These are phyloP conservation scores for Sphecodes monilicornis DNA, from an alignment of 2,888 invertebrate species.

Conservation along the genomic window DNA sequence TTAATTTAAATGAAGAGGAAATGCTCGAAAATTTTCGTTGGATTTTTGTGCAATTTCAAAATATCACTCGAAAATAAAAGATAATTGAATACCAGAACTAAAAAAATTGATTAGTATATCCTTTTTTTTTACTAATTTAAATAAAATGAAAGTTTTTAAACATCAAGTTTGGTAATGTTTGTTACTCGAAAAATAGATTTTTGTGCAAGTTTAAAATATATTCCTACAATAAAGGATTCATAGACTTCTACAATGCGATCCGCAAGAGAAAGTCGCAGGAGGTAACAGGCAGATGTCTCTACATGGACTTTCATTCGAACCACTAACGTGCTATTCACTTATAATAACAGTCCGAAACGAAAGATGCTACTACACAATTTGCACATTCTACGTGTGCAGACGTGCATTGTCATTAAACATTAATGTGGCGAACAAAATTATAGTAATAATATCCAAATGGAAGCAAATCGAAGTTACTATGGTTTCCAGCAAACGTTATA, in stretches of 20 bases:
- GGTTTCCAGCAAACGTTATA: not conserved
- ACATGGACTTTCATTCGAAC: not conserved
- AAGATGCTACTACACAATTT: not conserved
- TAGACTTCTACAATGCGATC: not conserved
- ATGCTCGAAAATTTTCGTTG: no score
- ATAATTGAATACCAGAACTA: no score
- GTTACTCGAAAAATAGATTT: not conserved
- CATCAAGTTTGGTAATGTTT: not conserved
- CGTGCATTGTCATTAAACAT: not conserved
- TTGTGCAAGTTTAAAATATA: not conserved
- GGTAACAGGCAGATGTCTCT: slow-evolving; percentile 10
- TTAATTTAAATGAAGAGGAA: no score
- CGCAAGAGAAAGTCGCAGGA: not conserved
- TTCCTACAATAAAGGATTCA: not conserved
- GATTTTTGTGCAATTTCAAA: no score
- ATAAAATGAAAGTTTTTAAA: not conserved
- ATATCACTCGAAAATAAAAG: no score
- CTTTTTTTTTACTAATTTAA: no score
- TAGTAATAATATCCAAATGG: not conserved
- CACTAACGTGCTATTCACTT: not conserved
- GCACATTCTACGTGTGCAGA: not conserved
- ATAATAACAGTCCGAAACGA: not conserved
- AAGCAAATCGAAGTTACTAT: not conserved
- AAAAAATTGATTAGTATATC: no score
- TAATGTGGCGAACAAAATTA: not conserved